Evolutionary conservation across 2,797 vertebrate species (phyloP).

Genomic region (Darevskia mixta): DNA sequence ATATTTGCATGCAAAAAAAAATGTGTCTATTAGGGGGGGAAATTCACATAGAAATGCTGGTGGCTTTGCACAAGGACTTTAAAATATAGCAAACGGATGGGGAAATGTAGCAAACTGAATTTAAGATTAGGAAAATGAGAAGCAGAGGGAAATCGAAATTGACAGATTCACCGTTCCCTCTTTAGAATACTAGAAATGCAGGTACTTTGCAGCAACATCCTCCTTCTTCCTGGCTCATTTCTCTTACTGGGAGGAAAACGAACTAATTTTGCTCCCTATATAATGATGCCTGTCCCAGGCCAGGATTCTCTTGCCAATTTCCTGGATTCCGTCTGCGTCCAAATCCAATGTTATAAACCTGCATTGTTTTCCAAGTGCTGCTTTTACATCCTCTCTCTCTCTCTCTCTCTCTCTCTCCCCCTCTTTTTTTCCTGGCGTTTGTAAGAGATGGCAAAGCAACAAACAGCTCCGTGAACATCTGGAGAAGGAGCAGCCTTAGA

Average conservation of each 20-base stretch:
- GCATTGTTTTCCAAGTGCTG: slow-evolving; percentile 32
- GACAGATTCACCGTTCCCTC: no score
- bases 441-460: slow-evolving; percentile 14
- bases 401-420: no score
- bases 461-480: not conserved
- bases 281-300: slow-evolving; percentile 67
- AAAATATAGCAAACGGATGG: no score
- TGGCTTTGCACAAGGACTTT: no score
- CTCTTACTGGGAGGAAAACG: slow-evolving; percentile 58
- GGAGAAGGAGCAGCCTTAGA: not conserved
- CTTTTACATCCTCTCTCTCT: not conserved
- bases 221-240: slow-evolving; percentile 42
- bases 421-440: not conserved
- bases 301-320: slow-evolving; percentile 51
- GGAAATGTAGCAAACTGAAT: no score
- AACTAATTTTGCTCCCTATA: slow-evolving; percentile 75
- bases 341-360: slow-evolving; percentile 26
- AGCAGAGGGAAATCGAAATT: no score
- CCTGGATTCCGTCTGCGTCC: slow-evolving; percentile 43
- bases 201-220: not conserved
- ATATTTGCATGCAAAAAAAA: no score
- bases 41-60: no score
- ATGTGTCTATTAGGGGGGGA: no score
- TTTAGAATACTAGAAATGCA: not conserved
- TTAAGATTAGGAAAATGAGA: no score